Percentiles rank a stretch among this genome's conserved stretches.
phyloP scores from a whole-genome alignment of 2,888 invertebrate genomes.

The Drosophila mulleri region DNA sequence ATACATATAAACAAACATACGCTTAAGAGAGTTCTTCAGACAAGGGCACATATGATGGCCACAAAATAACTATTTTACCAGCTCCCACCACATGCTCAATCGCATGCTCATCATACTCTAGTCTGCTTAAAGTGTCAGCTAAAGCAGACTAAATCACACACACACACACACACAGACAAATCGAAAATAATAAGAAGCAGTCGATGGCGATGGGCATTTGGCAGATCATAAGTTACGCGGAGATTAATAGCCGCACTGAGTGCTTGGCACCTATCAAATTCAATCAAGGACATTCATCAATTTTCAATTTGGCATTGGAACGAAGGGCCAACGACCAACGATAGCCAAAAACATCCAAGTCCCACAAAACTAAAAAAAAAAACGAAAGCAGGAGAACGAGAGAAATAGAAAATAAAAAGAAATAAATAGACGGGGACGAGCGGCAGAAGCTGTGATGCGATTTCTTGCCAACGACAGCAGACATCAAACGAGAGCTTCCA shows the following conservation, averaged over 20 bases:
- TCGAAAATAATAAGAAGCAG: slow-evolving; percentile 9
- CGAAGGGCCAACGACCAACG: slow-evolving; percentile 24
- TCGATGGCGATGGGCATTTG: slow-evolving; percentile 36
- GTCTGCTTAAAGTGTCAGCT: slow-evolving; percentile 12
- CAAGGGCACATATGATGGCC: no score
- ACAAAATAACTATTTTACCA: background rate
- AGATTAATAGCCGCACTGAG: slow-evolving; percentile 79
- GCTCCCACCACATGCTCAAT: background rate
- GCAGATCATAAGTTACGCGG: slow-evolving; percentile 75
- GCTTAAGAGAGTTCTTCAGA: no score
- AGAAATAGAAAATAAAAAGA: background rate
- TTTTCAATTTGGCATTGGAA: slow-evolving; percentile 79
- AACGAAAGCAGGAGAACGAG: slow-evolving; percentile 1
- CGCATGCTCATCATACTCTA: background rate
- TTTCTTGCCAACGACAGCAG: slow-evolving; percentile 69
- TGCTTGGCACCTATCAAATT: slow-evolving; percentile 80
- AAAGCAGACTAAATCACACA: slow-evolving; percentile 12
- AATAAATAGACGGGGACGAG: slow-evolving; percentile 11
- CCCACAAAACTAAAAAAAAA: slow-evolving; percentile 48
- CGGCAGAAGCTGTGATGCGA: slow-evolving; percentile 47
- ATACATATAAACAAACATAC: no score
- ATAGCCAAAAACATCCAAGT: slow-evolving; percentile 10
- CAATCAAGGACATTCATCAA: slow-evolving; percentile 81
- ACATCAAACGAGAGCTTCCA: slow-evolving; percentile 65
- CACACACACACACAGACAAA: slow-evolving; percentile 18